phyloP scores from a whole-genome alignment of 2,113 vertebrate species.

The Caranx melampygus region DNA sequence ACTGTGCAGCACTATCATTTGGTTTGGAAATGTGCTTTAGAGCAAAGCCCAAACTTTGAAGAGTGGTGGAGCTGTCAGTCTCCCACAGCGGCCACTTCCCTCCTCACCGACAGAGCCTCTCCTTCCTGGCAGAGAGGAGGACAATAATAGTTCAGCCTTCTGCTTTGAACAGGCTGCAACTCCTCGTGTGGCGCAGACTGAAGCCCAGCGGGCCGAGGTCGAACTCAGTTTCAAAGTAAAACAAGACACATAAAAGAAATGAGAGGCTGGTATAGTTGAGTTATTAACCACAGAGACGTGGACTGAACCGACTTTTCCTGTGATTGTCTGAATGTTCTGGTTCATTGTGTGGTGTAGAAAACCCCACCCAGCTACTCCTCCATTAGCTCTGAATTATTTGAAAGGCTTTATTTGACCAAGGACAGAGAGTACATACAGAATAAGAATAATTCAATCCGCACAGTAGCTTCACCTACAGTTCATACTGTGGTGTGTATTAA shows the following conservation, averaged over 20 bases:
- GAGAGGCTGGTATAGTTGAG: conserved; percentile 21
- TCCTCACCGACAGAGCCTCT: conserved; percentile 8
- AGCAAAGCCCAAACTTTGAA: conserved; percentile 36
- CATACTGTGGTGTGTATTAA: neutral
- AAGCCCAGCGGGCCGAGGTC: conserved; percentile 26
- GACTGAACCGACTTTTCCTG: conserved; percentile 55
- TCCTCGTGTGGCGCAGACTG: neutral
- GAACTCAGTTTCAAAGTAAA: neutral
- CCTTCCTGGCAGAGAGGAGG: conserved; percentile 31
- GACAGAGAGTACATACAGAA: neutral
- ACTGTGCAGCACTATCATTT: neutral
- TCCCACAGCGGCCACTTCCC: conserved; percentile 39
- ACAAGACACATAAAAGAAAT: conserved; percentile 10
- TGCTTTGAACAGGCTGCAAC: conserved; percentile 14
- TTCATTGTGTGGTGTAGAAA: conserved; percentile 18
- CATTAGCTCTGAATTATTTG: conserved; percentile 41
- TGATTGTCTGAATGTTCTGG: conserved; percentile 62
- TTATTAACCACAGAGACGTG: conserved; percentile 57
- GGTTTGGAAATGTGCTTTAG: conserved; percentile 14
- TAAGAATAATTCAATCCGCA: neutral
- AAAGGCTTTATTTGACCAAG: conserved; percentile 16
- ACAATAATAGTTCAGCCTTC: conserved; percentile 26
- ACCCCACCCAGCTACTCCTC: conserved; percentile 42
- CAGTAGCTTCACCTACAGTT: neutral
- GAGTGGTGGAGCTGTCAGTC: conserved; percentile 9